Evolutionary conservation across 2,888 invertebrate species (phyloP), one percentile per base, ranked within the genome.

Genomic region (Drosophila conformis): DNA sequence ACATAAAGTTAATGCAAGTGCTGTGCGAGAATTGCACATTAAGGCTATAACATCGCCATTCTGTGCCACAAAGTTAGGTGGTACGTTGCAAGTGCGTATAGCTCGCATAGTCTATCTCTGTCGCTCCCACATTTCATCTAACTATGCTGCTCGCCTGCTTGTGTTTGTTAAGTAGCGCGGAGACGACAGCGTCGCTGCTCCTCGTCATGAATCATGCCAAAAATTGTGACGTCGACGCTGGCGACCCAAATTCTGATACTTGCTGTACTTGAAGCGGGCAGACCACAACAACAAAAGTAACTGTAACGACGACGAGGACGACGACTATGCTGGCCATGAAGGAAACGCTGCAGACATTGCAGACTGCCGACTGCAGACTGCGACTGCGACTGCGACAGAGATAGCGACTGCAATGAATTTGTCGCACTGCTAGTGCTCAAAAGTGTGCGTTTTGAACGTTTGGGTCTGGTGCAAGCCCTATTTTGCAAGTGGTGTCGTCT

Each of bases 191-290:
- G 64, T 65, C 36, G 64, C 64, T 73, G 81, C 36, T 10, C 0
- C 52, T 27, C 72, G 77, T 81, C 84, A 87, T 87, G 87, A 86
- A 88, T 87, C 83, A 87, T 82, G 81, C 83, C 79, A 84, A 87
- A 87, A 85, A 83, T 76, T 87, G 83, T 80, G 70, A 48, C 79
- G 84, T 73, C 75, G 70, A 71, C 71, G 76, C 61, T 69, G 76
- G 76, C 83, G 87, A 87, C 88, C 87, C 78, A 87, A 88, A 84
- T 87, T 70, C 70, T 65, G 51, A 58, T 70, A 67, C 62, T 63
- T 56, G 75, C 68, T 60, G 77, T 76, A 80, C 78, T 80, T 82
- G 82, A 82, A 74, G 78, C 69, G 25, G 48, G 56, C 69, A 79
- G 79, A 76, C 69, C 53, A 54, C 73, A 52, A 60, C 51, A 59